Base-by-base conservation (phyloP, 2,797 vertebrate genomes). In the Pangasius krempfi region DNA sequence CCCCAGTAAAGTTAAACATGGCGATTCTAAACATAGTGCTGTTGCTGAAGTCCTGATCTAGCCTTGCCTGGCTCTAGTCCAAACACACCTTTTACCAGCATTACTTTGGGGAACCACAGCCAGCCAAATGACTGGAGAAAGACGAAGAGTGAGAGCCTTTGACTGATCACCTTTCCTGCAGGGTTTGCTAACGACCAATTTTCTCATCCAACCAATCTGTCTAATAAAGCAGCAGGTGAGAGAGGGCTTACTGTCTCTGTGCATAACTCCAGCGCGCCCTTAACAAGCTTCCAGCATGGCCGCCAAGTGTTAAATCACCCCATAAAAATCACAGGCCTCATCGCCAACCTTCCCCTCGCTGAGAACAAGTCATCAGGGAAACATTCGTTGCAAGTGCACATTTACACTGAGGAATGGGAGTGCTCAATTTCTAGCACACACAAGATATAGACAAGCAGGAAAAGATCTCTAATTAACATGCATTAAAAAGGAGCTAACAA, bases 201-300 rank as follows among this genome's bases (percentile, higher is more conserved):
- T 83, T 88, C 58, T 82, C 72, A 30, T 47, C 13, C n/a, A 76
- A 86, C 52, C 5, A 64, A 79, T 76, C 50, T 2, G 44, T 68
- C 90, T 83, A 88, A 90, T 88, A 92, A 91, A 87, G 75, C 89
- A 87, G 89, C 88, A 88, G 90, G 89, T 86, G 86, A 87, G 73
- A 66, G 85, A 87, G 86, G 87, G 83, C 84, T 85, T 50, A 33
- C 80, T 47, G 86, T 87, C 88, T 91, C 75, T 22, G 27, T 66
- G 76, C 40, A 62, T 56, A 85, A 70, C 52, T 73, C 44, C 52
- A 78, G 62, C 60, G 30, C 30, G 2, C 73, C 78, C 56, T 88
- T 90, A 89, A 91, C 89, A 92, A 91, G 85, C 76, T 88, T 84
- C 88, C 84, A 91, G 88, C 80, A 78, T 44, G 88, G 85, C 83